Percentiles rank a stretch among this genome's conserved stretches.
Evolutionary conservation across 2,888 invertebrate genomes (phyloP).

Genomic region (Leptopterna dolabrata): DNA sequence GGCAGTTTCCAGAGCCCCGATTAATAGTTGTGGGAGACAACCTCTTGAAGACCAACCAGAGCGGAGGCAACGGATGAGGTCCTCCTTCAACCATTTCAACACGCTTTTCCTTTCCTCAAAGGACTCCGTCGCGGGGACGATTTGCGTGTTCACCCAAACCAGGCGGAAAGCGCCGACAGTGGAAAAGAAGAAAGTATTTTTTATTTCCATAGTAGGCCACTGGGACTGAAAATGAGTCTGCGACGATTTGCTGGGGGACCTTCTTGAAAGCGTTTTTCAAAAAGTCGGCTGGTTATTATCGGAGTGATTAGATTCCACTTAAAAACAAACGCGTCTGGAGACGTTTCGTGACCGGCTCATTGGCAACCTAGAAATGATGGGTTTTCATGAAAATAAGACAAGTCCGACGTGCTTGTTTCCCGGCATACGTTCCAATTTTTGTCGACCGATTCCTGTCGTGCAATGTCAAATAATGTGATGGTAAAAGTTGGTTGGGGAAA

Average conservation of each 20-base stretch:
- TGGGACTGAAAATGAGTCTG: conserved; percentile 1
- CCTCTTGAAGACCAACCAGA: background rate
- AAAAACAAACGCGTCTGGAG: conserved; percentile 33
- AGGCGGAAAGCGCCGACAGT: background rate
- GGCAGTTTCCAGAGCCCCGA: no score
- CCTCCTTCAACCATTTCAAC: background rate
- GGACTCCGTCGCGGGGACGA: background rate
- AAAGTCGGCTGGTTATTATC: background rate
- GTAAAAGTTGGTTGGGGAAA: background rate
- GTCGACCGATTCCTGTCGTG: background rate
- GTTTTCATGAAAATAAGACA: background rate
- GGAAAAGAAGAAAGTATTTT: background rate
- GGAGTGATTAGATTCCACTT: conserved; percentile 31
- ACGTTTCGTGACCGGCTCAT: background rate
- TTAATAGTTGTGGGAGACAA: no score
- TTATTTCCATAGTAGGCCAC: background rate
- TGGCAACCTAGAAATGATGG: background rate
- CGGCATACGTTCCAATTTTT: background rate
- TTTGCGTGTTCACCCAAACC: background rate
- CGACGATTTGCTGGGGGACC: background rate
- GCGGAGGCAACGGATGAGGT: background rate
- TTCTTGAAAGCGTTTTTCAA: background rate
- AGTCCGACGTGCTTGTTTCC: background rate
- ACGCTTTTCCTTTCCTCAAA: background rate
- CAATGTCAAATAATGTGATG: background rate